phyloP scores from a whole-genome alignment of 1,140 invertebrate species.

The Trigoniulus corallinus region DNA sequence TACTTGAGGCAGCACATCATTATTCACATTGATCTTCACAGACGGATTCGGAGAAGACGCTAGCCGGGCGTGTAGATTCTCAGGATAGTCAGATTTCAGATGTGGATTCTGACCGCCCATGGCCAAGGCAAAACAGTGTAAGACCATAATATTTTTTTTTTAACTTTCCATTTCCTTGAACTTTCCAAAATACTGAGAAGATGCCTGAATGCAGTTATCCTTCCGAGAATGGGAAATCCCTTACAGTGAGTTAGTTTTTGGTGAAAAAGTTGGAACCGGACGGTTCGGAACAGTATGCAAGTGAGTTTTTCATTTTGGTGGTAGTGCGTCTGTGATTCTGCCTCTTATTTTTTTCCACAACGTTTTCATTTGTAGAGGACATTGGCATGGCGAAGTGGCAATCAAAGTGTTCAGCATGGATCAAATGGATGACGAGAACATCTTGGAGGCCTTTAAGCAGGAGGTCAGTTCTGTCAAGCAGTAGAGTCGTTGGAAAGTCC shows the following conservation, averaged over 20 bases:
- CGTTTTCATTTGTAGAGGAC: slow-evolving; percentile 47
- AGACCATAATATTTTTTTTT: slow-evolving; percentile 22
- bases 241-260: slow-evolving; percentile 74
- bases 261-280: slow-evolving; percentile 73
- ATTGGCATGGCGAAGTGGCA: slow-evolving; percentile 98
- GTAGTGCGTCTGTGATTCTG: too few species aligned
- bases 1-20: not conserved
- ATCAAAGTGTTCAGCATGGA: slow-evolving; percentile 93
- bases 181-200: not conserved
- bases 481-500: not conserved
- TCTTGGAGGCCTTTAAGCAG: slow-evolving; percentile 82
- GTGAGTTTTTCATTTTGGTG: slow-evolving; percentile 18
- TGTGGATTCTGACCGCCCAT: slow-evolving; percentile 31
- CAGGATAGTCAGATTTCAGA: slow-evolving; percentile 69
- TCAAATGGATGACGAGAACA: slow-evolving; percentile 75
- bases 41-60: slow-evolving; percentile 66
- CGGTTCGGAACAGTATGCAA: slow-evolving; percentile 83
- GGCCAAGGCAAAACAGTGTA: slow-evolving; percentile 81
- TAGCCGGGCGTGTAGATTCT: slow-evolving; percentile 58
- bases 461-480: slow-evolving; percentile 40
- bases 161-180: slow-evolving; percentile 3
- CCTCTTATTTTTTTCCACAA: too few species aligned
- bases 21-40: not conserved
- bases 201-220: slow-evolving; percentile 54
- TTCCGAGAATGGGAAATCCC: slow-evolving; percentile 97